A percentile compares a stretch with the other conserved stretches of the same genome.
Conservation (phyloP, 1,140 invertebrate genomes). For the Bombus vancouverensis region DNA sequence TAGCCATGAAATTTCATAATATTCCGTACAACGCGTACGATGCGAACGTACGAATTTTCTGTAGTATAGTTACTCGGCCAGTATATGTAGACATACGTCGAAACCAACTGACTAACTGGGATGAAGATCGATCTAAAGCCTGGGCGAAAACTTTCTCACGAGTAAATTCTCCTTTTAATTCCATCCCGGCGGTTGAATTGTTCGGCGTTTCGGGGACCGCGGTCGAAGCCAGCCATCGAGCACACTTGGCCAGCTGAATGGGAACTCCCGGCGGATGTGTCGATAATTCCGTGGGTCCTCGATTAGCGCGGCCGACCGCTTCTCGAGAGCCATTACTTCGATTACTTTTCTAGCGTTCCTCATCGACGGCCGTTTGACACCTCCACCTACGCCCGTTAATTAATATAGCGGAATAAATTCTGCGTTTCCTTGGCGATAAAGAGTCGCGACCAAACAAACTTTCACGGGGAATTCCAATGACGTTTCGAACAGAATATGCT, state of each 20-base stretch:
- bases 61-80: too few relatives aligned
- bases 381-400: conserved; percentile 38
- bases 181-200: conserved; percentile 27
- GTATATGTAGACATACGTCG: too few relatives aligned
- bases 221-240: conserved; percentile 38
- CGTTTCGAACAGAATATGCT: too few relatives aligned
- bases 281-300: conserved; percentile 68
- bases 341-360: conserved; percentile 69
- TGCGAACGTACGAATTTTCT: too few relatives aligned
- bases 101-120: not conserved
- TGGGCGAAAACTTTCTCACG: not conserved
- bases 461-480: too few relatives aligned
- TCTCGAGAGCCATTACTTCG: conserved; percentile 68
- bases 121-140: not conserved
- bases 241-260: conserved; percentile 15
- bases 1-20: too few relatives aligned
- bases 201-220: conserved; percentile 46
- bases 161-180: conserved; percentile 39
- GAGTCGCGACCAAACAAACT: too few relatives aligned
- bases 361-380: conserved; percentile 49
- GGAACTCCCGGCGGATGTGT: conserved; percentile 51
- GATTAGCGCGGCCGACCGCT: conserved; percentile 59
- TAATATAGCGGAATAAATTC: conserved; percentile 20
- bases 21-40: too few relatives aligned
- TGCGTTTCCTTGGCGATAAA: not conserved